Base-by-base conservation (phyloP, 2,888 invertebrate species). In the Patella ulyssiponensis region DNA sequence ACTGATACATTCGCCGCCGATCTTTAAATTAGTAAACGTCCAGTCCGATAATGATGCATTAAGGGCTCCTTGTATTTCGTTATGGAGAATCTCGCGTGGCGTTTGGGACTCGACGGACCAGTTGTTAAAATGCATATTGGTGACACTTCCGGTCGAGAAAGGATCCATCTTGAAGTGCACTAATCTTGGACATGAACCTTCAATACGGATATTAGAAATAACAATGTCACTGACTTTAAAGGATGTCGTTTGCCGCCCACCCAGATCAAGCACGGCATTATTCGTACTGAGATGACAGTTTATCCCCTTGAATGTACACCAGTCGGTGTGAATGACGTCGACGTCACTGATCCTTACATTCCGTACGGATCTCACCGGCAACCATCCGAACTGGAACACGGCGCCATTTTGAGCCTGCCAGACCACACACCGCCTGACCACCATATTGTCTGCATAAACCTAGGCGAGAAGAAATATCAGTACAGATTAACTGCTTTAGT, bases 331-430 rank as follows among this genome's bases (percentile, higher is more conserved):
- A 54, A 81, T 79, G 56, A 79, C 69, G 75, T 80, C 78, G 9
- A 80, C 73, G 69, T 80, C 73, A 17, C 69, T 71, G 52, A 80
- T 73, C 15, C 52, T 14, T 4, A 80, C 69, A 14, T 74, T 69
- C 4, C 52, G 44, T 54, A 54, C 71, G 52, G 70, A 23, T 44
- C 76, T 20, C 14, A 27, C 20, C 14, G 9, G 1, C 80, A 74
- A 80, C 80, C 80, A 77, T 14, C 80, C 78, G 9, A 54, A 53
- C 69, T 80, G 80, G n/a, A 80, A 76, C 20, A 80, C 80, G 33
- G 80, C 80, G 5, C 80, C 80, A 74, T 80, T 80, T 64, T 78
- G 78, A 20, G 76, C 71, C 71, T 80, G 80, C 80, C 80, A 80
- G 33, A 80, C 54, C 1, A 80, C 80, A 33, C 73, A 77, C 4